Evolutionary conservation across 2,888 invertebrate genomes (phyloP), one percentile per base, ranked within the genome.

Genomic region (Eueremaeus valkanovi): DNA sequence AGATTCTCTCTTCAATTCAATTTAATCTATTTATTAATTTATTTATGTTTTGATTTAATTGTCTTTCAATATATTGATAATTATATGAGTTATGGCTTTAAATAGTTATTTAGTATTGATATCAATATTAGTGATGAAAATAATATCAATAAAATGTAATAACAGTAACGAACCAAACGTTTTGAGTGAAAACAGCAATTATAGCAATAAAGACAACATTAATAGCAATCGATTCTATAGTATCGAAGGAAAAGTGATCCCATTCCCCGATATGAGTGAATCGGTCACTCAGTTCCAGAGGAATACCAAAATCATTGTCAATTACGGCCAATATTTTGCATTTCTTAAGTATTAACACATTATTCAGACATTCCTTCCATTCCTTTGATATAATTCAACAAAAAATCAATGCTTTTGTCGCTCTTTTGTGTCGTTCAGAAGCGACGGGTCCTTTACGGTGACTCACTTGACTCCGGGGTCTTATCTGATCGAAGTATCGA

Each of bases 391-490:
- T 27, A 72, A 49, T 72, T 58, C 36, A 29, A 33, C 70, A 55
- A 49, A 42, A 8, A 51, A 31, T 72, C 16, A 61, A 66, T 77
- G 73, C 68, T 78, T 74, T 77, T 73, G 79, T 80, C 11, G 3
- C 18, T 45, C 3, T 3, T 45, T 45, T 45, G 45, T 55, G 24
- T 55, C 13, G 5, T n/a, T n/a, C 63, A 91, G 91, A 81, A 91
- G 91, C 80, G 97, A 98, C 85, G 97, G 97, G 18, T 88, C 90
- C 8, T 99, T 99, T 83, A 85, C 89, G 2, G 89, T 98, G 58
- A 90, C 91, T 81, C 93, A 93, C 81, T 87, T 97, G 0, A 91
- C 93, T 0, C 89, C 92, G 0, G 96, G 96, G 9, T 97, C 97
- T 0, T 97, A 96, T 83, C 89, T 98, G 6, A 87, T 99, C 0